Conservation (phyloP, 2,888 invertebrate species). For the Macrosoma leucophasiata region DNA sequence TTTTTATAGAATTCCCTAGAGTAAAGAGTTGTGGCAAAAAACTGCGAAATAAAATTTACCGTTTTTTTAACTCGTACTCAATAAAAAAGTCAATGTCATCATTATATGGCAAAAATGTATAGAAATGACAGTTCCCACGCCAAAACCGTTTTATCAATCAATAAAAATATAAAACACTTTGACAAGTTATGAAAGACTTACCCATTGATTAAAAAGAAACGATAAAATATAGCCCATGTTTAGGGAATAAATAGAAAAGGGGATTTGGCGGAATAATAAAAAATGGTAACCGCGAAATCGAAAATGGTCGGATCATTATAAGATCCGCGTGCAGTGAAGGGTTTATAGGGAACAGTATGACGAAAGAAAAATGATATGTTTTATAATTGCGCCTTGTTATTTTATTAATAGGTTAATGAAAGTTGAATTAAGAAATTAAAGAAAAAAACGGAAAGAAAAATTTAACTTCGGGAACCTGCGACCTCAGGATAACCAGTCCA, state of each 20-base stretch:
- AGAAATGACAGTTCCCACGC: slow-evolving; percentile 52
- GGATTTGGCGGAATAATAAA: slow-evolving; percentile 34
- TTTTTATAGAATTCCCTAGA: slow-evolving; percentile 21
- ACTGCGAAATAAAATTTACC: no score
- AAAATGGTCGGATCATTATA: no score
- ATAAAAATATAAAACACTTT: slow-evolving; percentile 67
- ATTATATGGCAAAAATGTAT: slow-evolving; percentile 41
- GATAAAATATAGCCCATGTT: slow-evolving; percentile 33
- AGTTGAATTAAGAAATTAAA: no score
- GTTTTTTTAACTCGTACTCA: no score
- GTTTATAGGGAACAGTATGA: no score
- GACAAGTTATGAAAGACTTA: slow-evolving; percentile 63
- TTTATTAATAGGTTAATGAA: no score
- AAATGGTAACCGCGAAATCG: slow-evolving; percentile 52
- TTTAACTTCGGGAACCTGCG: no score
- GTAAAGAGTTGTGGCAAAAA: slow-evolving; percentile 28
- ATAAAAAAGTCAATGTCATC: slow-evolving; percentile 58
- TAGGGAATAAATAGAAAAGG: slow-evolving; percentile 42
- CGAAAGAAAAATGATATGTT: no score
- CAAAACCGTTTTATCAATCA: slow-evolving; percentile 41
- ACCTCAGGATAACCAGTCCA: no score
- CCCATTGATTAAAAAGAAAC: slow-evolving; percentile 36
- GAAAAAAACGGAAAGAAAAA: no score
- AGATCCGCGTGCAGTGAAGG: no score
- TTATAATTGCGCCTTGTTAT: no score